phyloP scores from a whole-genome alignment of 2,113 vertebrate genomes.

The Syngnathus typhle region DNA sequence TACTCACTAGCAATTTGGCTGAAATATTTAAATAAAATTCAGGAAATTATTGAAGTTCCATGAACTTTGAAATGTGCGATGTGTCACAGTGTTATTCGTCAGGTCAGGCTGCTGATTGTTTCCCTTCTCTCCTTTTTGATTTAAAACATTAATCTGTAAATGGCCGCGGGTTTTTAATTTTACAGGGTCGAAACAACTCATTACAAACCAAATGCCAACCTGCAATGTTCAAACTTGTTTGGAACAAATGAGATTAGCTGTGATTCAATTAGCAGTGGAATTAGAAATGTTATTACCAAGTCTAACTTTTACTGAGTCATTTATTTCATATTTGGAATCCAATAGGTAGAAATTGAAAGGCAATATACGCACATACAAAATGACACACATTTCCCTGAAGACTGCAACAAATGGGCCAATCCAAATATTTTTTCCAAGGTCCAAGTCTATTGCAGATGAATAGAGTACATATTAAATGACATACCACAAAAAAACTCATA shows the following conservation, averaged over 20 bases:
- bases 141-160: conserved; percentile 32
- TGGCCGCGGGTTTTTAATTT: conserved; percentile 39
- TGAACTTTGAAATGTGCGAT: conserved; percentile 5
- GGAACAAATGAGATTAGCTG: conserved; percentile 31
- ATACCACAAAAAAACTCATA: background rate
- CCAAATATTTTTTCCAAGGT: background rate
- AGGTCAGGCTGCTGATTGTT: conserved; percentile 1
- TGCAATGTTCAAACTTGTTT: conserved; percentile 34
- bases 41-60: background rate
- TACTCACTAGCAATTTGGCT: background rate
- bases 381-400: conserved; percentile 1
- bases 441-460: background rate
- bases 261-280: conserved; percentile 33
- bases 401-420: background rate
- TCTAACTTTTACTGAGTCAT: background rate
- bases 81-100: conserved; percentile 6
- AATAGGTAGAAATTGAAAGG: conserved; percentile 1
- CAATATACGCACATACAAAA: background rate
- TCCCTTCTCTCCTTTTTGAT: conserved; percentile 30
- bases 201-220: conserved; percentile 26
- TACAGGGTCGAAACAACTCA: conserved; percentile 40
- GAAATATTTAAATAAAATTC: background rate
- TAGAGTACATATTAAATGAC: background rate
- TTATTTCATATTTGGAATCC: background rate
- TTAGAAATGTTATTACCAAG: conserved; percentile 33